Conservation (phyloP, 2,113 vertebrate species). For the Xyrauchen texanus region DNA sequence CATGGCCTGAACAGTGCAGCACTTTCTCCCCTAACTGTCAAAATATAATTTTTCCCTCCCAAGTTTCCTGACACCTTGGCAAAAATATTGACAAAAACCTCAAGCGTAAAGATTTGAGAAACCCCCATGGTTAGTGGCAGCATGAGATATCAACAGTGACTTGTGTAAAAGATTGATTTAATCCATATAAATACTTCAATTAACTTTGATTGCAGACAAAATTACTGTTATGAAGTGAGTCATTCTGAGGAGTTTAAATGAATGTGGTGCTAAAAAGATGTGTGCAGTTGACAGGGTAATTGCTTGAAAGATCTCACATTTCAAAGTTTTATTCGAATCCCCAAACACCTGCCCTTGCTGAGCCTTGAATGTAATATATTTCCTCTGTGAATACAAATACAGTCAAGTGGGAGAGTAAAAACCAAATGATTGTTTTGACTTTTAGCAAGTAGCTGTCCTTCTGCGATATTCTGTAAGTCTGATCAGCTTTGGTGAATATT, state of each 20-base stretch:
- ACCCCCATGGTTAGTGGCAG: background rate
- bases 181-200: slow-evolving; percentile 21
- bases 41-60: slow-evolving; percentile 17
- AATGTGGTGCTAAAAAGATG: slow-evolving; percentile 22
- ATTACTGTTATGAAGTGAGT: background rate
- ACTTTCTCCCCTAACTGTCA: slow-evolving; percentile 18
- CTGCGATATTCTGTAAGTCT: too few species aligned
- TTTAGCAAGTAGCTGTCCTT: too few species aligned
- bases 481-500: too few species aligned
- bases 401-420: too few species aligned
- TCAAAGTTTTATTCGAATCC: slow-evolving; percentile 13
- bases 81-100: slow-evolving; percentile 23
- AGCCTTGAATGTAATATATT: too few species aligned
- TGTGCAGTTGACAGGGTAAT: slow-evolving; percentile 19
- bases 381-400: too few species aligned
- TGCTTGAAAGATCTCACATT: slow-evolving; percentile 2
- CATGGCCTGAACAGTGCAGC: background rate
- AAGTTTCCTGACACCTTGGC: slow-evolving; percentile 12
- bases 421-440: too few species aligned
- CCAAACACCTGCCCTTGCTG: background rate
- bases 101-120: slow-evolving; percentile 39
- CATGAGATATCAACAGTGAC: slow-evolving; percentile 1
- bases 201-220: slow-evolving; percentile 24
- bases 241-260: background rate
- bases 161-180: slow-evolving; percentile 28